A percentile compares a stretch with the other conserved stretches of the same genome.
These are phyloP conservation scores for Drosophila lini DNA, from an alignment of 1,140 invertebrate species.

Conservation along the genomic window DNA sequence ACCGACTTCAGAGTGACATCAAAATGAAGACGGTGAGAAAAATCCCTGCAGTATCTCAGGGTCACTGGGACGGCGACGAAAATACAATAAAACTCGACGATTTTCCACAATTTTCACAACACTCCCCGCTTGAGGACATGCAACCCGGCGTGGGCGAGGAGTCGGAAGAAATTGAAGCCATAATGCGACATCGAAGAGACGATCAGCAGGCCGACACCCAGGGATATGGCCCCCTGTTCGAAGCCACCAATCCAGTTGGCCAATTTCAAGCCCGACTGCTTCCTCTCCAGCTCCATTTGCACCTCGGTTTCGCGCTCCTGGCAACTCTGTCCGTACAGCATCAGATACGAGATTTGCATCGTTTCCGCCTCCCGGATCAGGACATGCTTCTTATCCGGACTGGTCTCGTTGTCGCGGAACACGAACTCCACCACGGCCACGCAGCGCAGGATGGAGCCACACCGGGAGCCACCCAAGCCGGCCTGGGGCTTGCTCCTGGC, in stretches of 20 bases:
- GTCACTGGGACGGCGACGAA: background rate
- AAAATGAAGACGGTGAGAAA: background rate
- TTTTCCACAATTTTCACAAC: conserved; percentile 18
- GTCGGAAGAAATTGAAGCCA: conserved; percentile 30
- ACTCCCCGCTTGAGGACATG: conserved; percentile 36
- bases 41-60: conserved; percentile 10
- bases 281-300: conserved; percentile 4
- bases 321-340: conserved; percentile 88
- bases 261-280: background rate
- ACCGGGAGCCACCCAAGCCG: conserved; percentile 89
- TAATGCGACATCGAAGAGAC: conserved; percentile 25
- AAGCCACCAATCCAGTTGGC: conserved; percentile 8
- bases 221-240: conserved; percentile 21
- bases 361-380: conserved; percentile 36
- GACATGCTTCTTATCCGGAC: conserved; percentile 17
- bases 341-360: conserved; percentile 90
- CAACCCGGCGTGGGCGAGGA: conserved; percentile 27
- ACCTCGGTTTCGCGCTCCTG: conserved; percentile 1
- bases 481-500: conserved; percentile 89
- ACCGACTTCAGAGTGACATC: background rate
- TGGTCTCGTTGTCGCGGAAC: conserved; percentile 86
- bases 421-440: conserved; percentile 91
- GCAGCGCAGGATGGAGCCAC: conserved; percentile 90
- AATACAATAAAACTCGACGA: background rate
- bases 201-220: conserved; percentile 51